These are phyloP conservation scores for Iselma pallidipennis DNA, from an alignment of 2,888 invertebrate species.

Conservation along the genomic window DNA sequence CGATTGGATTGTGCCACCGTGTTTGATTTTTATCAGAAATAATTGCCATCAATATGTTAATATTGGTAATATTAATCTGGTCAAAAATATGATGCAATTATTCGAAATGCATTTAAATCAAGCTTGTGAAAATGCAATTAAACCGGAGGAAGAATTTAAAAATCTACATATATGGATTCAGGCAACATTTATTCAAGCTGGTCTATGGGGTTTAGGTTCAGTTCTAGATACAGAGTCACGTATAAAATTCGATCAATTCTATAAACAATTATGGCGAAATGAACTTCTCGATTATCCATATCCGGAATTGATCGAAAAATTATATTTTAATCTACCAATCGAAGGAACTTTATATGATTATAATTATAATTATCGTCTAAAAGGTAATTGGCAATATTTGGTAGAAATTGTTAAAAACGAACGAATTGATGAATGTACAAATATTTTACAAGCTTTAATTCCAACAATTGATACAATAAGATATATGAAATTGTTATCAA, in stretches of 20 bases:
- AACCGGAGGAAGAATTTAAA: slow-evolving; percentile 64
- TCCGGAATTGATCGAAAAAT: slow-evolving; percentile 66
- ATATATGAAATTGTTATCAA: slow-evolving; percentile 73
- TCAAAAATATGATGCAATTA: slow-evolving; percentile 72
- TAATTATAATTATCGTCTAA: slow-evolving; percentile 73
- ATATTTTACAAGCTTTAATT: slow-evolving; percentile 73
- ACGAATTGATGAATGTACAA: slow-evolving; percentile 67
- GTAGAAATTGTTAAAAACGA: slow-evolving; percentile 70
- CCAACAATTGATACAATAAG: slow-evolving; percentile 87
- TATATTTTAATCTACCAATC: slow-evolving; percentile 74
- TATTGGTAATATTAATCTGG: slow-evolving; percentile 73
- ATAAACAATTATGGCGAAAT: slow-evolving; percentile 61
- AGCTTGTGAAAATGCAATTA: slow-evolving; percentile 62
- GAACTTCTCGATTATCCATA: slow-evolving; percentile 57
- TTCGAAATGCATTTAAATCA: slow-evolving; percentile 79
- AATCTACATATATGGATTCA: slow-evolving; percentile 74
- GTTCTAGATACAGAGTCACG: slow-evolving; percentile 75
- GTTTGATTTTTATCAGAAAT: slow-evolving; percentile 72
- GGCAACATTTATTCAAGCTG: slow-evolving; percentile 73
- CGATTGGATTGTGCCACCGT: slow-evolving; percentile 80
- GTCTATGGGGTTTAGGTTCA: slow-evolving; percentile 87
- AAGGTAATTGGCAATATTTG: slow-evolving; percentile 89
- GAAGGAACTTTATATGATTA: slow-evolving; percentile 84
- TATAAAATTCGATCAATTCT: slow-evolving; percentile 66
- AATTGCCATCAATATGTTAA: slow-evolving; percentile 67